Evolutionary conservation across 2,888 invertebrate species (phyloP).

Genomic region (Eremobia ochroleuca): DNA sequence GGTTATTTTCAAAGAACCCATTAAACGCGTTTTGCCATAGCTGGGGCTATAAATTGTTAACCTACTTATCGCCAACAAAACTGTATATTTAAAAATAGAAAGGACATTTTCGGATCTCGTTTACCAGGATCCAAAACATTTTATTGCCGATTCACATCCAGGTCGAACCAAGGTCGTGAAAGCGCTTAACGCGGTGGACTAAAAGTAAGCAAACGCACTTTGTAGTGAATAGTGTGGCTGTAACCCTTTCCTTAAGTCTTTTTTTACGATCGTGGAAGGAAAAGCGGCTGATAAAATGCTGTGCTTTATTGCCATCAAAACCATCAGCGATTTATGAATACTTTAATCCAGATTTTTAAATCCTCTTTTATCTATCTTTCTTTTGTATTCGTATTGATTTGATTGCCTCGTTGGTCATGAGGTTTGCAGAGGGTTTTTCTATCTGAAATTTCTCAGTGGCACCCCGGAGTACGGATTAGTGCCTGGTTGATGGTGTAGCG

Average conservation of each 20-base stretch:
- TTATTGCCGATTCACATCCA: conserved; percentile 3
- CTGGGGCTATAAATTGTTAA: neutral
- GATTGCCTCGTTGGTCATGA: no score
- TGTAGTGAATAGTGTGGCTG: conserved; percentile 27
- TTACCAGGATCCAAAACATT: neutral
- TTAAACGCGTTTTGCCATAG: neutral
- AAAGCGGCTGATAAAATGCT: conserved; percentile 9
- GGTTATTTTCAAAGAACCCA: neutral
- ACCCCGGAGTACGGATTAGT: no score
- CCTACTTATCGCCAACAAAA: neutral
- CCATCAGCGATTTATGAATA: no score
- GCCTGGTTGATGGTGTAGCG: no score
- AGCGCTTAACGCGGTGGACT: conserved; percentile 9
- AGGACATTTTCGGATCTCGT: neutral
- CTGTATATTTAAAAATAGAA: neutral
- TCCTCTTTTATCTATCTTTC: no score
- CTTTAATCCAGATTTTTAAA: no score
- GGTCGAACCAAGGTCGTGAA: conserved; percentile 6
- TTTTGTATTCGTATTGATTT: no score
- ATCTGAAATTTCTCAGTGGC: no score
- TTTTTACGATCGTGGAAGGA: conserved; percentile 32
- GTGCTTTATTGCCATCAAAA: conserved; percentile 18
- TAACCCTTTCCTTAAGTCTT: conserved; percentile 37
- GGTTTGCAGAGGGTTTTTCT: no score
- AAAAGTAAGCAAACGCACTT: conserved; percentile 24